These are phyloP conservation scores for Isichthys henryi DNA, from an alignment of 2,113 vertebrate genomes.

Conservation along the genomic window DNA sequence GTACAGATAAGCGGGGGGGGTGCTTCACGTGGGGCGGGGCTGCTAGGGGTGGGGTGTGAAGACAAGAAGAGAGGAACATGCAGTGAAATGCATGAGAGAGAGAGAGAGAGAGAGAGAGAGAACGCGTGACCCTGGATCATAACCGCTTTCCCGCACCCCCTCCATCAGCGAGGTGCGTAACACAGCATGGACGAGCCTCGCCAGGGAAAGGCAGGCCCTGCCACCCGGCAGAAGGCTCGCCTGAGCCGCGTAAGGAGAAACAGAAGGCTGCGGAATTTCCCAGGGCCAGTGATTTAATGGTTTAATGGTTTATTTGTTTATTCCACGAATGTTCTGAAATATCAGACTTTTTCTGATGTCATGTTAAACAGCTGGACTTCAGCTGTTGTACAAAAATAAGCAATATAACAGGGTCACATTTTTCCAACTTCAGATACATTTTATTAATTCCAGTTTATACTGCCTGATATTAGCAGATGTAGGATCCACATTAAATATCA, in stretches of 20 bases:
- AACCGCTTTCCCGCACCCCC: constrained; percentile 10
- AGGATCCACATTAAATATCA: constrained; percentile 2
- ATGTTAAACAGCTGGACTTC: constrained; percentile 2
- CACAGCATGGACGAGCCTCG: background rate
- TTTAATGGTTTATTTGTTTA: constrained; percentile 17
- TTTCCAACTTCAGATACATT: background rate
- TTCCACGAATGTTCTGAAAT: background rate
- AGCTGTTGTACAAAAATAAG: background rate
- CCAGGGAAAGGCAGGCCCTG: constrained; percentile 12
- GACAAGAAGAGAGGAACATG: background rate
- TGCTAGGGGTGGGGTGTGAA: background rate
- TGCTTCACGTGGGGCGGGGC: background rate
- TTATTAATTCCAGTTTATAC: background rate
- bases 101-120: constrained; percentile 1
- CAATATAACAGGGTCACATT: background rate
- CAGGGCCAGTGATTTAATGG: constrained; percentile 6
- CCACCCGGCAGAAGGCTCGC: background rate
- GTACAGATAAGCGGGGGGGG: background rate
- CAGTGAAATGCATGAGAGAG: background rate
- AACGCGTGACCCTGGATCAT: constrained; percentile 18
- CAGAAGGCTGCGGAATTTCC: background rate
- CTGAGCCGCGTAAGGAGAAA: background rate
- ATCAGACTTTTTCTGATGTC: background rate
- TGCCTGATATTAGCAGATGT: constrained; percentile 3
- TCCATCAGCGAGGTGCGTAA: constrained; percentile 17